Evolutionary conservation across 1,140 invertebrate species (phyloP).

Genomic region (Paraescarpia echinospica): DNA sequence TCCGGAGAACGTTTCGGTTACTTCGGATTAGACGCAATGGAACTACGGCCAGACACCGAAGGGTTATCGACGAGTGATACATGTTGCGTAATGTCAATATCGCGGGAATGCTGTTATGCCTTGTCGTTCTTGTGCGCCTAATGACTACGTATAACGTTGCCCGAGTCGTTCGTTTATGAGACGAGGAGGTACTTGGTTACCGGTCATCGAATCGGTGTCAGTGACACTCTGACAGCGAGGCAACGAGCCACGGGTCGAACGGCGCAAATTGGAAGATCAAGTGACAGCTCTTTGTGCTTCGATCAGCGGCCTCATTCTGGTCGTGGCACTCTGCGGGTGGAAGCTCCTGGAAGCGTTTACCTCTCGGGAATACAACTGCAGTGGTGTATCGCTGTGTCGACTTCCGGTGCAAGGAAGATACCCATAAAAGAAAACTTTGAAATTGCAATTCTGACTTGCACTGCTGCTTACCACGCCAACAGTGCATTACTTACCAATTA

Average conservation of each 20-base stretch:
- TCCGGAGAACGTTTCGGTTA: not conserved
- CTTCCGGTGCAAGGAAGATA: not conserved
- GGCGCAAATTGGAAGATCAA: not conserved
- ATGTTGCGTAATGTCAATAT: not conserved
- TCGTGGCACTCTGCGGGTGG: too few species aligned
- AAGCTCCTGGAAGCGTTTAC: too few species aligned
- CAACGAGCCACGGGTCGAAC: not conserved
- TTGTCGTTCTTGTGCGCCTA: not conserved
- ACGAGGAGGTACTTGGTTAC: not conserved
- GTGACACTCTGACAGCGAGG: not conserved
- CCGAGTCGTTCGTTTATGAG: not conserved
- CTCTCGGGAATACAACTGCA: too few species aligned
- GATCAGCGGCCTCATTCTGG: not conserved
- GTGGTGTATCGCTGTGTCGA: not conserved
- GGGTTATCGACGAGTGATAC: not conserved
- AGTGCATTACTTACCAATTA: too few species aligned
- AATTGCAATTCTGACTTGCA: too few species aligned
- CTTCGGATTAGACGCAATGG: not conserved
- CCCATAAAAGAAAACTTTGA: too few species aligned
- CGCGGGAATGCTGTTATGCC: not conserved
- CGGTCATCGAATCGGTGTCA: not conserved
- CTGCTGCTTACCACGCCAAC: too few species aligned
- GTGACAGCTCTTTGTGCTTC: not conserved
- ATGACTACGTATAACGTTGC: not conserved
- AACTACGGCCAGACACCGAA: not conserved